phyloP scores from a whole-genome alignment of 2,113 vertebrate genomes.

The Gnathonemus longibarbis region DNA sequence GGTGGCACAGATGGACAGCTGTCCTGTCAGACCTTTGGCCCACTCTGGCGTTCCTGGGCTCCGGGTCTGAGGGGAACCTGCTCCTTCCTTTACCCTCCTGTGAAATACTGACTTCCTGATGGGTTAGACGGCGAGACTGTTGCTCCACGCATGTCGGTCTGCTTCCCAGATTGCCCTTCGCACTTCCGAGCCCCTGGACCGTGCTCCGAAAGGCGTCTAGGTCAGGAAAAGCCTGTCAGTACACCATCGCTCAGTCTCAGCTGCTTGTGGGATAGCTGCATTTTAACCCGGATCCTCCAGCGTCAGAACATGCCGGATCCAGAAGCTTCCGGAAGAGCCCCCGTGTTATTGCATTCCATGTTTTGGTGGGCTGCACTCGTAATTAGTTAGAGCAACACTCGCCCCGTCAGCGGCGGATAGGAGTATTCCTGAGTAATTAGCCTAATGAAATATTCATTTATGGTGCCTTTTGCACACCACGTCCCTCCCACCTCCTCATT shows the following conservation, averaged over 20 bases:
- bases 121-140: background rate
- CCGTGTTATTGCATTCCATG: constrained; percentile 92
- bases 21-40: background rate
- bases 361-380: constrained; percentile 78
- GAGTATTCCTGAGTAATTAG: constrained; percentile 98
- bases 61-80: background rate
- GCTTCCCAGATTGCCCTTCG: background rate
- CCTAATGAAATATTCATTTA: constrained; percentile 99
- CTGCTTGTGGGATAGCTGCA: background rate
- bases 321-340: constrained; percentile 73
- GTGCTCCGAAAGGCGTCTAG: background rate
- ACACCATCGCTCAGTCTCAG: background rate
- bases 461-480: constrained; percentile 97
- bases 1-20: background rate
- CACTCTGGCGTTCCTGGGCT: background rate
- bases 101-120: background rate
- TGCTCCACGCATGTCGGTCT: background rate
- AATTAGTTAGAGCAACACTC: constrained; percentile 97
- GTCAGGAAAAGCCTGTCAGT: background rate
- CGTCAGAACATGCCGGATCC: constrained; percentile 47
- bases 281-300: constrained; percentile 11
- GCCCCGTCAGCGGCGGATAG: constrained; percentile 88
- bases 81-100: background rate
- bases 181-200: background rate
- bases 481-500: constrained; percentile 92